Evolutionary conservation across 2,888 invertebrate species (phyloP).

Genomic region (Ectemnius continuus): DNA sequence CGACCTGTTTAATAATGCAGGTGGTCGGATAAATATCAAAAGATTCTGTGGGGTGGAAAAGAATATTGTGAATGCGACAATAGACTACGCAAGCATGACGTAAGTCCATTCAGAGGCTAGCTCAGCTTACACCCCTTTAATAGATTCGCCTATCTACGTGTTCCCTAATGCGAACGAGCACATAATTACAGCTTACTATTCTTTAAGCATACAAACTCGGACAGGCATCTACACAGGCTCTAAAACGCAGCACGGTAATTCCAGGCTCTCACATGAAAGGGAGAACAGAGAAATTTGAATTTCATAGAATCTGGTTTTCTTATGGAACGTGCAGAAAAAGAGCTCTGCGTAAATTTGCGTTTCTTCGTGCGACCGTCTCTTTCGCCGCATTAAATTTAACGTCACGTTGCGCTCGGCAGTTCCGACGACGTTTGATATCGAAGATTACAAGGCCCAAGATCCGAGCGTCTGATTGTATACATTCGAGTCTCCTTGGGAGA

Average conservation of each 20-base stretch:
- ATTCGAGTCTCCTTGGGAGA: not conserved
- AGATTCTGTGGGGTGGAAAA: conserved; percentile 5
- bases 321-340: too few relatives aligned
- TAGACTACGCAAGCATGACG: conserved; percentile 1
- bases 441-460: not conserved
- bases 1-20: conserved; percentile 15
- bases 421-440: not conserved
- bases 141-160: conserved; percentile 30
- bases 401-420: not conserved
- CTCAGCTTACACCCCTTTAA: conserved; percentile 52
- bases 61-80: not conserved
- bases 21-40: not conserved
- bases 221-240: too few relatives aligned
- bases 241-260: too few relatives aligned
- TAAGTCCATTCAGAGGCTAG: conserved; percentile 35
- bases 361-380: not conserved
- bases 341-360: too few relatives aligned
- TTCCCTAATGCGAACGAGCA: conserved; percentile 45
- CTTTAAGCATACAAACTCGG: conserved; percentile 27
- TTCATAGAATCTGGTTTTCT: too few relatives aligned
- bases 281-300: too few relatives aligned
- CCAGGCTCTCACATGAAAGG: too few relatives aligned
- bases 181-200: conserved; percentile 47
- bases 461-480: not conserved
- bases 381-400: not conserved